Evolutionary conservation across 2,797 vertebrate genomes (phyloP).

Genomic region (Dendrocincla fuliginosa): DNA sequence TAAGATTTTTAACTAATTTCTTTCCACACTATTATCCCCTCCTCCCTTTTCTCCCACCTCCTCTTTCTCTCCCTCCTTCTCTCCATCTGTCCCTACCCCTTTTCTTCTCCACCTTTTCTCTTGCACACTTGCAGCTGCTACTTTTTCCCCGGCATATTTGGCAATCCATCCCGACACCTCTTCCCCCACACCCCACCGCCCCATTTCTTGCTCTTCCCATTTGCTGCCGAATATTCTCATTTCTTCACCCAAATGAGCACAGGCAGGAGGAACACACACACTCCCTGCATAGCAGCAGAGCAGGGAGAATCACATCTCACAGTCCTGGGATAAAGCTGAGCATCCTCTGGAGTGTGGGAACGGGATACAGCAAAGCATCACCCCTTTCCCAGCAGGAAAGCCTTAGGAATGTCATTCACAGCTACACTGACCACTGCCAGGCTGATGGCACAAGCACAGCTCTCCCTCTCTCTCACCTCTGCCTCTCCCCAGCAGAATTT

Average conservation of each 20-base stretch:
- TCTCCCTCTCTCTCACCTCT: background rate
- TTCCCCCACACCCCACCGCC: constrained; percentile 28
- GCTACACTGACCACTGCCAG: background rate
- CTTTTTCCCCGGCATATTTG: constrained; percentile 67
- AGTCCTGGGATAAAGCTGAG: background rate
- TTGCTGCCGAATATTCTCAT: background rate
- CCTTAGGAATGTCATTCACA: background rate
- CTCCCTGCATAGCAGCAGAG: background rate
- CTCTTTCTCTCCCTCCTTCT: constrained; percentile 74
- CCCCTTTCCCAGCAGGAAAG: background rate
- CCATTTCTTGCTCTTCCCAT: background rate
- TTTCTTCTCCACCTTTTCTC: constrained; percentile 62
- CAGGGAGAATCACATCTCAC: background rate
- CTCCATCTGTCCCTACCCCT: constrained; percentile 67
- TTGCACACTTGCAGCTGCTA: constrained; percentile 71
- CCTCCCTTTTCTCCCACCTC: constrained; percentile 55
- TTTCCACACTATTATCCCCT: constrained; percentile 6
- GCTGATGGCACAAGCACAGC: background rate
- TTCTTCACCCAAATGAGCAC: background rate
- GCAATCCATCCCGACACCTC: constrained; percentile 71
- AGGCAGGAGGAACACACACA: background rate
- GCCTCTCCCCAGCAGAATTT: background rate
- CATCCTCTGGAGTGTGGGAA: fast-evolving
- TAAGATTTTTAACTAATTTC: constrained; percentile 25
- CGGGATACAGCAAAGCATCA: background rate